These are phyloP conservation scores for Eleutherodactylus coqui DNA, from an alignment of 2,797 vertebrate species.

Conservation along the genomic window DNA sequence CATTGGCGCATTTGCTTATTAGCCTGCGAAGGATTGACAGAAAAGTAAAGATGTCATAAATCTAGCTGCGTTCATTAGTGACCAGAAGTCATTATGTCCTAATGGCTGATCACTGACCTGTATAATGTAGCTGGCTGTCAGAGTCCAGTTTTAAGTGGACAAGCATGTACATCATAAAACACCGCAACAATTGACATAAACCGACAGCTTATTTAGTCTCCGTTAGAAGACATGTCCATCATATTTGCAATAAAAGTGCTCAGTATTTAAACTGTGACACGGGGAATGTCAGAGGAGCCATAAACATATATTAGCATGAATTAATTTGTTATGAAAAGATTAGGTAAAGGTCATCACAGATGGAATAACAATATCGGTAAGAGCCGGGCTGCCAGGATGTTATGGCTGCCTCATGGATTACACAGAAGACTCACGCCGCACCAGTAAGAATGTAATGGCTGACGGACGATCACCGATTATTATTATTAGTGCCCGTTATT, in stretches of 20 bases:
- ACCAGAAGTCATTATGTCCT: conserved; percentile 68
- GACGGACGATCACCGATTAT: background rate
- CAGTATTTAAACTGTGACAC: conserved; percentile 11
- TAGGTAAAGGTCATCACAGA: background rate
- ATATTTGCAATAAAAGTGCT: conserved; percentile 54
- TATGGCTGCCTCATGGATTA: background rate
- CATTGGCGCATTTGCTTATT: conserved; percentile 31
- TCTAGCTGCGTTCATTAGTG: conserved; percentile 52
- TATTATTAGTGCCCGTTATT: background rate
- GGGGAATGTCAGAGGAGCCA: conserved; percentile 31
- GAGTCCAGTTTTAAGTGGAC: conserved; percentile 67
- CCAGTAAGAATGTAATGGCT: background rate
- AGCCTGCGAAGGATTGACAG: conserved; percentile 39
- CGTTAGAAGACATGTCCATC: conserved; percentile 65
- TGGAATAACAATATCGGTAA: background rate
- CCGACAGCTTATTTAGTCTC: conserved; percentile 54
- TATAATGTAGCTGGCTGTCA: conserved; percentile 69
- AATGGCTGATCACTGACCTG: conserved; percentile 67
- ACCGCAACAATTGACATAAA: conserved; percentile 67
- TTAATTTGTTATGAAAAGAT: conserved; percentile 39
- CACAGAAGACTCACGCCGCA: background rate
- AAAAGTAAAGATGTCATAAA: conserved; percentile 44
- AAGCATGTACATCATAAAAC: conserved; percentile 70
- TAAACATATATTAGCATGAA: conserved; percentile 44
- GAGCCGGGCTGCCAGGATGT: background rate